phyloP scores from a whole-genome alignment of 2,113 vertebrate genomes.

The Cyanoliseus patagonus region DNA sequence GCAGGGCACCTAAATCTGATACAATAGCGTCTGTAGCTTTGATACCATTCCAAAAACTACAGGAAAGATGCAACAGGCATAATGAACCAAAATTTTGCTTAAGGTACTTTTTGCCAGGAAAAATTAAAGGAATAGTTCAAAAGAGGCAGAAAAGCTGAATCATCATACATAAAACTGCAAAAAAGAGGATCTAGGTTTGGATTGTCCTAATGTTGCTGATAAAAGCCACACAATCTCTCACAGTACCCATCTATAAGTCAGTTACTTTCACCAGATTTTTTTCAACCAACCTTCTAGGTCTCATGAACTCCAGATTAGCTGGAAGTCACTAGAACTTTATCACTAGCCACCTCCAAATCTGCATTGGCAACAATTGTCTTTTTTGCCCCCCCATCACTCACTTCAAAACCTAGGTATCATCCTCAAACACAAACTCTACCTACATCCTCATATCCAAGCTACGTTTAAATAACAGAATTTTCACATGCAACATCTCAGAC shows the following conservation, averaged over 20 bases:
- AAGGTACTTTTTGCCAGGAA: background rate
- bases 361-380: background rate
- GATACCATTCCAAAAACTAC: background rate
- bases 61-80: background rate
- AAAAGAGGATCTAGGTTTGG: background rate
- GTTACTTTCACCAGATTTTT: background rate
- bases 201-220: background rate
- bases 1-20: background rate
- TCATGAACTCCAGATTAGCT: background rate
- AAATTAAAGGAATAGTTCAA: background rate
- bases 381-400: background rate
- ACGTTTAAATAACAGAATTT: background rate
- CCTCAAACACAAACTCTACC: background rate
- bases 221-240: background rate
- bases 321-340: background rate
- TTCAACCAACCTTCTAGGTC: background rate
- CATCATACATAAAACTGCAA: background rate
- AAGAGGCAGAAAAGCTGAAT: background rate
- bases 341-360: background rate
- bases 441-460: background rate
- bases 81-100: background rate
- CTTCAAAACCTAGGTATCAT: background rate
- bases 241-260: background rate
- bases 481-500: background rate
- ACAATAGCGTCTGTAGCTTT: background rate